A percentile compares a stretch with the other conserved stretches of the same genome.
These are phyloP conservation scores for Misgurnus anguillicaudatus DNA, from an alignment of 2,113 vertebrate species.

Conservation along the genomic window DNA sequence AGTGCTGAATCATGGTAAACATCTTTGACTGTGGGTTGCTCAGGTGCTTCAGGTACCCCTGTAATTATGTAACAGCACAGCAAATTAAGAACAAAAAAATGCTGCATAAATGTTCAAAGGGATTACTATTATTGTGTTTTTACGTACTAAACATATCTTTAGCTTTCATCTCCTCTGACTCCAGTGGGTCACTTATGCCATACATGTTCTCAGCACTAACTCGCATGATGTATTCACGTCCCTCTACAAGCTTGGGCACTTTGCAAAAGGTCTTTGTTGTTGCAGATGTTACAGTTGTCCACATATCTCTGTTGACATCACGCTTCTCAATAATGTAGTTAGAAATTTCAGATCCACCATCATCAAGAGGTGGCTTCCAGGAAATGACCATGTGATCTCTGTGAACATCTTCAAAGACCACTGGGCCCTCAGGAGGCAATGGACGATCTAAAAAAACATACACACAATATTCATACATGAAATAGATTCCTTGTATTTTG, in stretches of 20 bases:
- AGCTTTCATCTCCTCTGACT: constrained; percentile 94
- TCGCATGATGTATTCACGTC: constrained; percentile 90
- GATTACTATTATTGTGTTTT: not conserved
- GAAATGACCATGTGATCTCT: constrained; percentile 93
- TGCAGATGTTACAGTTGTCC: constrained; percentile 94
- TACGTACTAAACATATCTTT: constrained; percentile 94
- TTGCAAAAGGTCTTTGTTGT: constrained; percentile 90
- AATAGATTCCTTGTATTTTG: not conserved
- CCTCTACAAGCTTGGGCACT: constrained; percentile 91
- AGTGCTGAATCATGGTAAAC: constrained; percentile 88
- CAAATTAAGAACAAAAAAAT: not conserved
- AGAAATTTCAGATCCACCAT: constrained; percentile 88
- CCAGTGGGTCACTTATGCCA: constrained; percentile 94
- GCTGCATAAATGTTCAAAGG: not conserved
- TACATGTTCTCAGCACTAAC: constrained; percentile 96
- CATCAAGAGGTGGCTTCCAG: constrained; percentile 96
- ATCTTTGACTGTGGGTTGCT: constrained; percentile 86
- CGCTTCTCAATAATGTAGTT: constrained; percentile 97
- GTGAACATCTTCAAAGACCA: constrained; percentile 93
- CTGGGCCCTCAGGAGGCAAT: constrained; percentile 90
- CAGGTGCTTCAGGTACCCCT: constrained; percentile 97
- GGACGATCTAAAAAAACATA: constrained; percentile 86
- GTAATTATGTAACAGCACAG: not conserved
- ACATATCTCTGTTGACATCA: constrained; percentile 87
- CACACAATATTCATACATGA: constrained; percentile 12